These are phyloP conservation scores for Frankliniella fusca DNA, from an alignment of 2,888 invertebrate genomes.

Conservation along the genomic window DNA sequence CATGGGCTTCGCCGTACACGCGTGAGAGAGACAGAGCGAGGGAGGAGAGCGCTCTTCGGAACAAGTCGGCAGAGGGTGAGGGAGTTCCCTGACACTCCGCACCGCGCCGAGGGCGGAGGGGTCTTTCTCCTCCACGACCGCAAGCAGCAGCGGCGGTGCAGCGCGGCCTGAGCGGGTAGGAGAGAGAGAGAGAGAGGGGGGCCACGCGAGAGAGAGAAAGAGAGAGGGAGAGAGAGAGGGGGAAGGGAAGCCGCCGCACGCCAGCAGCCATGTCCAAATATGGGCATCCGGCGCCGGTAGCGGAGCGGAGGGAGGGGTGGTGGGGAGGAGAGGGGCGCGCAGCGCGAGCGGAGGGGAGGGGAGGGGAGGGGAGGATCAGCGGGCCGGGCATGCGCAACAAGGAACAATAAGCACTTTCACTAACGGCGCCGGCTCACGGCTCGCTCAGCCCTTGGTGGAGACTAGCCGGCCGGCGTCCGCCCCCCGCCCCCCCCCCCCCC, in stretches of 20 bases:
- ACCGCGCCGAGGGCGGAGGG: too few relatives aligned
- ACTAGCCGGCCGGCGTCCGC: not conserved
- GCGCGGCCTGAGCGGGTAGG: too few relatives aligned
- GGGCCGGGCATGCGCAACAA: conserved; percentile 15
- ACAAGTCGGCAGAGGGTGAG: too few relatives aligned
- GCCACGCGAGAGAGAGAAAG: too few relatives aligned
- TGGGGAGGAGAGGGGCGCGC: not conserved
- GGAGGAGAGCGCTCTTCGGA: too few relatives aligned
- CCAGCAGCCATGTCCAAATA: conserved; percentile 24
- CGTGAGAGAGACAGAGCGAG: too few relatives aligned
- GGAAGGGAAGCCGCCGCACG: not conserved
- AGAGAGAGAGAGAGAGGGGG: too few relatives aligned
- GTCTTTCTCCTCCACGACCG: too few relatives aligned
- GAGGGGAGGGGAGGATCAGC: not conserved
- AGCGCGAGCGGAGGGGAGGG: not conserved
- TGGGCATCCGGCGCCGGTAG: conserved; percentile 20
- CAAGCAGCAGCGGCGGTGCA: too few relatives aligned
- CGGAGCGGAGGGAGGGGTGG: not conserved
- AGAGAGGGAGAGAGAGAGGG: not conserved
- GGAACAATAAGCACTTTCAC: conserved; percentile 26
- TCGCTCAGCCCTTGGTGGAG: not conserved
- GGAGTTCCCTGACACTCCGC: too few relatives aligned
- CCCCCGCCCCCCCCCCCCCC: not conserved
- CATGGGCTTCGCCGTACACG: too few relatives aligned
- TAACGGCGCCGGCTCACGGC: not conserved